Base-by-base conservation (phyloP, 2,888 invertebrate genomes). In the Linyphia triangularis region DNA sequence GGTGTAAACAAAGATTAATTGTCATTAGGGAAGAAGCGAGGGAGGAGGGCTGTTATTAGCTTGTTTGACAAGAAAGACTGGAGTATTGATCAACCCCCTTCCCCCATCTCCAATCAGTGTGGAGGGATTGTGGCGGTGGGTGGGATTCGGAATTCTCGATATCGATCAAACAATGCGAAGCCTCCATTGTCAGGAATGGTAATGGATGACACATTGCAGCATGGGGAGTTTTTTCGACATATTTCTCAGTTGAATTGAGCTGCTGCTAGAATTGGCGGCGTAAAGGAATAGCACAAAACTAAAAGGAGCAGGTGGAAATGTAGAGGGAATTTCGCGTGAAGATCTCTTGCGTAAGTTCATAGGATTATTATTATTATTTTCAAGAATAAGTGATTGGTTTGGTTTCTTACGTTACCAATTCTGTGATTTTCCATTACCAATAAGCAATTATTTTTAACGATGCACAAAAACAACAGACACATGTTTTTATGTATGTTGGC, bases 1-100 rank as follows among this genome's bases (percentile, higher is more conserved):
- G 70, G 77, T 77, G 85, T 78, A 85, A 85, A 85, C 85, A 85
- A 85, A 85, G 77, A 85, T 85, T 77, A 85, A 85, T 85, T 40
- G 85, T 85, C 85, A 85, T 77, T 70, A 85, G 85, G 61, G 77
- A 70, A 51, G 30, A 59, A 37, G 37, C 51, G 67, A 26, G 72
- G 33, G 51, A 81, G 59, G 57, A 67, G 61, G 37, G 85, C 67
- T 85, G 77, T 85, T 85, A 85, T 85, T 85, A 85, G 85, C 77
- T 77, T 85, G 85, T 85, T 85, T 85, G 85, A 81, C 82, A 89
- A 89, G 81, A 65, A 33, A 67, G 79, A 63, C 89, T 72, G 51
- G 75, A 65, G 69, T 61, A 73, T 85, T 43, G 89, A 69, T 89
- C 85, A 57, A 40, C 30, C n/a, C 78, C 65, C 51, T 13, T 7